Evolutionary conservation across 30 jellyfish, hydroid and myxozoan genomes (phyloP).

Genomic region (Chironex yamaguchii): DNA sequence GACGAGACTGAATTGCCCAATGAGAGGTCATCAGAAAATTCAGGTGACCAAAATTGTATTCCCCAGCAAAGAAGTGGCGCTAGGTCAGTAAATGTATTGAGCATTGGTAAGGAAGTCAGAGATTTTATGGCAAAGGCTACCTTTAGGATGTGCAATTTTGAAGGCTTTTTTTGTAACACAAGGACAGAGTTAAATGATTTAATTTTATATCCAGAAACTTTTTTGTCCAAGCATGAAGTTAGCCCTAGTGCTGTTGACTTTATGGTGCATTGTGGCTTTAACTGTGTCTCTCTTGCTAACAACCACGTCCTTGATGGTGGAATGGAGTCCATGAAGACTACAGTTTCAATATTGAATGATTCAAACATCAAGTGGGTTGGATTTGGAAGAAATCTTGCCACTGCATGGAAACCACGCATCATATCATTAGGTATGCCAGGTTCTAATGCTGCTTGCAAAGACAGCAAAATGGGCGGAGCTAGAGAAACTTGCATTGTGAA

Average conservation of each 20-base stretch:
- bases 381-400: slow-evolving; percentile 19
- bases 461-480: background rate
- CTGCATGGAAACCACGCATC: slow-evolving; percentile 63
- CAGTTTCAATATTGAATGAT: slow-evolving; percentile 19
- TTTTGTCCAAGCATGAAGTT: background rate
- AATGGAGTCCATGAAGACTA: slow-evolving; percentile 21
- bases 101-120: too few species aligned
- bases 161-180: background rate
- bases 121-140: too few species aligned
- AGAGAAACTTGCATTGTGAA: too few species aligned
- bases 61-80: too few species aligned
- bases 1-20: too few species aligned
- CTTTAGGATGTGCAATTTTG: background rate
- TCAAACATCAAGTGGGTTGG: slow-evolving; percentile 44
- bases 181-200: background rate
- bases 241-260: background rate
- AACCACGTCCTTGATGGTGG: slow-evolving; percentile 54
- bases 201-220: background rate
- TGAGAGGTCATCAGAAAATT: too few species aligned
- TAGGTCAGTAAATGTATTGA: too few species aligned
- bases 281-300: slow-evolving; percentile 23
- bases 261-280: background rate
- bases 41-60: too few species aligned
- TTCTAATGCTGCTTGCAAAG: too few species aligned
- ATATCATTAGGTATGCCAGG: too few species aligned